Base-by-base conservation (phyloP, 1,140 invertebrate species). In the Listronotus oregonensis region DNA sequence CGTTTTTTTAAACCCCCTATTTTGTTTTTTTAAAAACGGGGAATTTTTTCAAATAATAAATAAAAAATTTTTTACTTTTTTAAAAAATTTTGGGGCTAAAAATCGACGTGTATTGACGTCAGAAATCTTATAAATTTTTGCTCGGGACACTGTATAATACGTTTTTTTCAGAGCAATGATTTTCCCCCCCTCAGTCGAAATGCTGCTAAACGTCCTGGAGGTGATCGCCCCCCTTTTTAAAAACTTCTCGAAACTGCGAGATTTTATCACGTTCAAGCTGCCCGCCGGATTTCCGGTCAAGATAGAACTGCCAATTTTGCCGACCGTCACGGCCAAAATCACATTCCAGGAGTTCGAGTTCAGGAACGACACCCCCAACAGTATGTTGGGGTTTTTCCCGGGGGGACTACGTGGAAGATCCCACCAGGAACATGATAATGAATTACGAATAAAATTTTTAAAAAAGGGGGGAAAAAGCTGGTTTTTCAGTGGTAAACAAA, bases 171-270 rank as follows among this genome's bases (percentile, higher is more conserved):
- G 89, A 97, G 95, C 82, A 87, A 92, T 78, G 93, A 98, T 71
- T 99, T 98, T 80, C 96, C 96, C 1, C n/a, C 80, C 98, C 50
- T 94, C 92, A 66, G 93, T 98, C n/a, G 94, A 92, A 21, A 95
- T 94, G 88, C 79, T 98, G 46, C 78, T 99, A 12, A 96, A 97
- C 84, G 93, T 99, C 0, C 80, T 99, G 14, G 96, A 99, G 85
- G 93, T 98, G 3, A 91, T 98, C 65, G 94, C 95, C 17, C 96
- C 97, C n/a, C n/a, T n/a, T 0, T 95, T 99, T 72, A 99, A 98
- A 77, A 97, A 99, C 79, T 96, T 98, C 82, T 93, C 91, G 62
- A 99, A 99, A 81, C 80, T 99, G 27, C 83, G 95, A 57, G 92
- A 98, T 76, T 99, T 99, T 82, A 93, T 99, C 56, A 87, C 91